These are phyloP conservation scores for Paelopatides confundens DNA, from an alignment of 53 echinoderm and acorn worm genomes.

Conservation along the genomic window DNA sequence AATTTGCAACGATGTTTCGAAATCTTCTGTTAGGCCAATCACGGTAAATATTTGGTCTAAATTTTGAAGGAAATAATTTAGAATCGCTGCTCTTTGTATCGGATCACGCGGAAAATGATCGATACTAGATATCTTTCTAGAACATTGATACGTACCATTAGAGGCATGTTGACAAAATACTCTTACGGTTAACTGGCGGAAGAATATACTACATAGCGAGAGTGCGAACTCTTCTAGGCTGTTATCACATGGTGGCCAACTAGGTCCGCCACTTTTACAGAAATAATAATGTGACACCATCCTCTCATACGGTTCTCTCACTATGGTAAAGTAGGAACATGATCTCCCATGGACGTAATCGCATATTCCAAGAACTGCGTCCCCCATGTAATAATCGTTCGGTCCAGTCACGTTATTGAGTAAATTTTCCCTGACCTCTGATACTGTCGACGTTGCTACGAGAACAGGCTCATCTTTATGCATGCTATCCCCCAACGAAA, in stretches of 20 bases:
- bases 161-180: background rate
- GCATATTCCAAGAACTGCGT: conserved; percentile 19
- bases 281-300: conserved; percentile 7
- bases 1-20: conserved; percentile 8
- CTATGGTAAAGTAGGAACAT: conserved; percentile 3
- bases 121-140: background rate
- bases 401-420: background rate
- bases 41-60: conserved; percentile 27
- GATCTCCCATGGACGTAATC: background rate
- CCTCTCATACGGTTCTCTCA: conserved; percentile 15
- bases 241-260: conserved; percentile 29
- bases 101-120: background rate
- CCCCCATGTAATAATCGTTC: conserved; percentile 27
- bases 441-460: background rate
- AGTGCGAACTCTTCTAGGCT: conserved; percentile 16
- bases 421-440: background rate
- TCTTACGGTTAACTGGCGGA: conserved; percentile 6
- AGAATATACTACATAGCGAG: conserved; percentile 15
- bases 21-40: background rate
- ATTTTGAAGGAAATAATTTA: background rate
- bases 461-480: background rate
- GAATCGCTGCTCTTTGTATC: background rate
- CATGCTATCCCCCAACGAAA: background rate
- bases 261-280: background rate
- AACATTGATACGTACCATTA: background rate